A percentile compares a stretch with the other conserved stretches of the same genome.
Conservation (phyloP, 1,140 invertebrate species). For the Panulirus ornatus region DNA sequence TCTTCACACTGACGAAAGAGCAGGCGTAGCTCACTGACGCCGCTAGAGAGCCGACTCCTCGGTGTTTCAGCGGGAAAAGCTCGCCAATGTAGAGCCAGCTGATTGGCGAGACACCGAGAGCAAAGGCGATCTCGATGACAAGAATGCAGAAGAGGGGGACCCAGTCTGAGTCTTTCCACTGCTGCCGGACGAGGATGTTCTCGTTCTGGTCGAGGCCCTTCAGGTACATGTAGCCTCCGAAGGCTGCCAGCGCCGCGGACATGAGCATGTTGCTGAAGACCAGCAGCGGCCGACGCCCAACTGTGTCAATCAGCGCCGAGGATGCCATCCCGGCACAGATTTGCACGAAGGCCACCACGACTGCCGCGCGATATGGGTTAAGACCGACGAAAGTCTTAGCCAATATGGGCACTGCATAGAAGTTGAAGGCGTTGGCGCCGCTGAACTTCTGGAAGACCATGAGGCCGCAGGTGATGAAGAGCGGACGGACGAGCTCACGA, state of each 20-base stretch:
- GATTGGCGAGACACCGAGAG: slow-evolving; percentile 92
- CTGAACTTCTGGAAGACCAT: slow-evolving; percentile 92
- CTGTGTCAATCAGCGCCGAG: slow-evolving; percentile 88
- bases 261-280: slow-evolving; percentile 89
- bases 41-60: slow-evolving; percentile 89
- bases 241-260: slow-evolving; percentile 88
- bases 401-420: slow-evolving; percentile 89
- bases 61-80: slow-evolving; percentile 90
- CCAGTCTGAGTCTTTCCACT: slow-evolving; percentile 81
- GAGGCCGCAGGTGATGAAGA: slow-evolving; percentile 88
- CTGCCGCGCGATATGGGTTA: slow-evolving; percentile 88
- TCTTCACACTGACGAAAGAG: slow-evolving; percentile 92
- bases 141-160: slow-evolving; percentile 88
- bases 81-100: slow-evolving; percentile 92
- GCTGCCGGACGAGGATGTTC: slow-evolving; percentile 68
- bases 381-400: slow-evolving; percentile 85
- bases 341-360: slow-evolving; percentile 88
- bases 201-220: slow-evolving; percentile 73
- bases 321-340: slow-evolving; percentile 87
- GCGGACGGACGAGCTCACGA: slow-evolving; percentile 80
- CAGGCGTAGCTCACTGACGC: slow-evolving; percentile 92
- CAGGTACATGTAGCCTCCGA: slow-evolving; percentile 87
- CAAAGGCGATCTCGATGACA: slow-evolving; percentile 90
- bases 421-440: slow-evolving; percentile 89
- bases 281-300: slow-evolving; percentile 87